A percentile compares a stretch with the other conserved stretches of the same genome.
phyloP scores from a whole-genome alignment of 2,113 vertebrate genomes.

The Asarcornis scutulata region DNA sequence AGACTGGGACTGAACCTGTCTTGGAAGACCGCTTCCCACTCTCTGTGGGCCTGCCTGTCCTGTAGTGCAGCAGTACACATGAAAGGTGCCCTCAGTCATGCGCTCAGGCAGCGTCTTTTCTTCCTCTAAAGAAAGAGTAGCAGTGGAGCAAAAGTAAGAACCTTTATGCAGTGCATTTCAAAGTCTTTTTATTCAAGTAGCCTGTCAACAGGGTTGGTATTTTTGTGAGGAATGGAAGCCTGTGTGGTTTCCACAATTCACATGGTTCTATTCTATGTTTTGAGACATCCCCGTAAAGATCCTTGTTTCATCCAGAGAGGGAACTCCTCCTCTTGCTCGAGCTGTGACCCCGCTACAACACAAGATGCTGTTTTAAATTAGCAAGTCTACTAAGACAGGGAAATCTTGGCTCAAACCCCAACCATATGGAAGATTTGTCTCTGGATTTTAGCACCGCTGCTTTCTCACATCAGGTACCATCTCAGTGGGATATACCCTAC shows the following conservation, averaged over 20 bases:
- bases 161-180: background rate
- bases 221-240: background rate
- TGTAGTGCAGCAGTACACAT: background rate
- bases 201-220: background rate
- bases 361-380: conserved; percentile 18
- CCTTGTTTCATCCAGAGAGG: background rate
- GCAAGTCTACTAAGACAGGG: background rate
- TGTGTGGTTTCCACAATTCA: background rate
- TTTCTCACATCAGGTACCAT: background rate
- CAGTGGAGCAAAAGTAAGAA: background rate
- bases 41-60: background rate
- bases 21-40: background rate
- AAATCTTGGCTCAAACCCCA: conserved; percentile 10
- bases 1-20: background rate
- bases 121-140: background rate
- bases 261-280: background rate
- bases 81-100: background rate
- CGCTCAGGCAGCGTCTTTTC: background rate
- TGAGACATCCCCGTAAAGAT: background rate
- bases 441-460: background rate
- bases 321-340: background rate
- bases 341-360: background rate
- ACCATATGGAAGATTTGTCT: background rate
- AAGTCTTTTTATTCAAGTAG: background rate
- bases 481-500: background rate